Evolutionary conservation across 1,140 invertebrate genomes (phyloP).

Genomic region (Papilio dardanus): DNA sequence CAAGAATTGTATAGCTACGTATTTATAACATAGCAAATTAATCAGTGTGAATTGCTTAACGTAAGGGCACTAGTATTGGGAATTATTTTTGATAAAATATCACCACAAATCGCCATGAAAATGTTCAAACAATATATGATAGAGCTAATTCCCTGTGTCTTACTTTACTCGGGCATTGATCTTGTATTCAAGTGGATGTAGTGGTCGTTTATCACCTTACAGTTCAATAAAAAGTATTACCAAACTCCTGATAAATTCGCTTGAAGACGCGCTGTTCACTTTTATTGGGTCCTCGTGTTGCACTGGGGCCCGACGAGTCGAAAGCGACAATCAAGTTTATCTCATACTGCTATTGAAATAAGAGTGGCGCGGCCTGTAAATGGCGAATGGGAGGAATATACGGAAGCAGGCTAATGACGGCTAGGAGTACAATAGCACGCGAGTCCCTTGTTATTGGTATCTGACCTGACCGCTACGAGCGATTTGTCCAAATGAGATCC

Average conservation of each 20-base stretch:
- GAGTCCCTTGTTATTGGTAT: conserved; percentile 80
- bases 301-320: conserved; percentile 38
- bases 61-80: conserved; percentile 38
- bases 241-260: conserved; percentile 46
- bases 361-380: conserved; percentile 44
- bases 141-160: not conserved
- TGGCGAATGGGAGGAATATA: conserved; percentile 45
- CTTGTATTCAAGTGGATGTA: not conserved
- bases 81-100: conserved; percentile 27
- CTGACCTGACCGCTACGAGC: conserved; percentile 79
- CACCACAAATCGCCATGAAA: not conserved
- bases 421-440: conserved; percentile 75
- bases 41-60: conserved; percentile 49
- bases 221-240: conserved; percentile 10
- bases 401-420: conserved; percentile 78
- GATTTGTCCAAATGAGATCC: conserved; percentile 82
- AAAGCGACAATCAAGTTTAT: conserved; percentile 27
- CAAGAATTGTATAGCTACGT: conserved; percentile 46
- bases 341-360: conserved; percentile 48
- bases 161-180: not conserved
- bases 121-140: not conserved
- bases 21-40: conserved; percentile 45
- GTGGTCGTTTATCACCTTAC: conserved; percentile 13
- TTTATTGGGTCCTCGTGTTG: conserved; percentile 58
- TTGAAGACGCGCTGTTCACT: conserved; percentile 53